Base-by-base conservation (phyloP, 2,113 vertebrate genomes). In the Sisor rabdophorus region DNA sequence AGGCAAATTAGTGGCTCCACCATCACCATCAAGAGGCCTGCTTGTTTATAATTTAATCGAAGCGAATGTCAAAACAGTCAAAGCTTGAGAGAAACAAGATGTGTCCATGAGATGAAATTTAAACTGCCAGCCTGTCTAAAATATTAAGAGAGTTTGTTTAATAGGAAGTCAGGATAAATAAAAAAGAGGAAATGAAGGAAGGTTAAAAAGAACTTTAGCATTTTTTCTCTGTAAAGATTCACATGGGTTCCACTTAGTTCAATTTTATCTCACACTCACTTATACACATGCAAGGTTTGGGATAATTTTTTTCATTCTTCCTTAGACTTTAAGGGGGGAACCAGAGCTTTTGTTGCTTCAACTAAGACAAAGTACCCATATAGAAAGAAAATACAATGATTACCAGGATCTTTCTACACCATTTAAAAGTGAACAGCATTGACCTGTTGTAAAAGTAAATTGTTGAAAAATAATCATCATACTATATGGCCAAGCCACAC, bases 1-100 rank as follows among this genome's bases (percentile, higher is more conserved):
- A 98, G 95, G 95, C 92, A 97, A 99, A 99, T 99, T 95, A 99
- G 97, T 98, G 97, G 97, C 97, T 99, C 97, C 97, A 96, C 93
- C 95, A 95, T 95, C 95, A 96, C 95, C 97, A 98, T 98, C 97
- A 98, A 95, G 95, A 96, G 96, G 95, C 95, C 95, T 97, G 95
- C 95, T 98, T 99, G 97, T 99, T 99, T 99, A 98, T 99, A 98
- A 98, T 98, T 96, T 99, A 98, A 99, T 99, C 95, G 95, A 95
- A 96, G 93, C 93, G 96, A 96, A 99, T 98, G 97, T 99, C 97
- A 98, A 99, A 99, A 98, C 97, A 99, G 96, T 98, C 97, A 95
- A 93, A 90, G 93, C 94, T 97, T 99, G 96, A 99, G 97, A 98
- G 97, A 98, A 99, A 98, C 97, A 98, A 99, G 97, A 99, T 99